These are phyloP conservation scores for Megalops atlanticus DNA, from an alignment of 2,113 vertebrate species.

Conservation along the genomic window DNA sequence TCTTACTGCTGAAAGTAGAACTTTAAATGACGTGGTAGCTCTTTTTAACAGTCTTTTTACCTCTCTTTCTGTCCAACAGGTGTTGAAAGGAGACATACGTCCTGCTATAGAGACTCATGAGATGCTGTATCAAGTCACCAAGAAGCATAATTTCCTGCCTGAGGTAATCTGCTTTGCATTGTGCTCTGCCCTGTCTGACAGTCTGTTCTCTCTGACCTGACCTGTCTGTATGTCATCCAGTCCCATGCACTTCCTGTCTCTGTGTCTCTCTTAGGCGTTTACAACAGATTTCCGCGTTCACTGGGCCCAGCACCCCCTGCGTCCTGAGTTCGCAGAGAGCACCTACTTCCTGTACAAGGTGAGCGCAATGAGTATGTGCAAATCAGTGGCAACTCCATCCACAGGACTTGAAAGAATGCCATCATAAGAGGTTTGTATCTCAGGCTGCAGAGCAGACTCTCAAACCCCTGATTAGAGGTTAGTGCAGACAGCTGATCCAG, in stretches of 20 bases:
- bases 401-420: not conserved
- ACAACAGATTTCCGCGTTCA: constrained; percentile 98
- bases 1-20: not conserved
- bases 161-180: constrained; percentile 75
- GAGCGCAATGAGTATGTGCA: constrained; percentile 50
- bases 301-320: constrained; percentile 96
- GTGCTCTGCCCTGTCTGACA: not conserved
- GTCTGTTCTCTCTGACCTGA: constrained; percentile 10
- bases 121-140: constrained; percentile 98
- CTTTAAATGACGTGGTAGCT: not conserved
- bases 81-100: constrained; percentile 95
- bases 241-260: no score
- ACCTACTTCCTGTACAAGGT: constrained; percentile 99
- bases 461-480: no score
- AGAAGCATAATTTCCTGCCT: constrained; percentile 98
- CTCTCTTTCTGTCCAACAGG: constrained; percentile 65
- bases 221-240: constrained; percentile 21
- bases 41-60: not conserved
- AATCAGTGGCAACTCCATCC: no score
- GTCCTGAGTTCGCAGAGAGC: constrained; percentile 98
- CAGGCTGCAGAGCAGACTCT: no score
- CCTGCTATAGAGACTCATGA: constrained; percentile 98
- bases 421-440: not conserved
- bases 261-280: constrained; percentile 82
- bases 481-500: no score